phyloP scores from a whole-genome alignment of 2,888 invertebrate genomes.

The Erebia epiphron region DNA sequence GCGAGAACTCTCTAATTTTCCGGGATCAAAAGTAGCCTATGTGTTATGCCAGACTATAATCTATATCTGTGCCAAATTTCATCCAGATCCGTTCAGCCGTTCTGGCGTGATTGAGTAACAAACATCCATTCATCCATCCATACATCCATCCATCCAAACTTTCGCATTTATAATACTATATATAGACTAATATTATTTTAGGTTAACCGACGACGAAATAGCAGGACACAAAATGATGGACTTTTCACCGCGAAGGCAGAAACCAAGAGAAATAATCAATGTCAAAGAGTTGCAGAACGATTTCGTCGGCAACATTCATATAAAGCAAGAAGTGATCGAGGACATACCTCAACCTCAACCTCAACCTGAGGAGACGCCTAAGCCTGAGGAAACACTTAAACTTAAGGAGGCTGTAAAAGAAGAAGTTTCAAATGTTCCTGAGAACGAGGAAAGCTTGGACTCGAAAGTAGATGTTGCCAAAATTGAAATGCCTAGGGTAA shows the following conservation, averaged over 20 bases:
- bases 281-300: conserved; percentile 76
- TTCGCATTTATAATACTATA: too few species aligned
- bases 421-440: neutral
- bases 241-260: conserved; percentile 60
- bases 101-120: too few species aligned
- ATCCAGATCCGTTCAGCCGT: too few species aligned
- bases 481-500: conserved; percentile 26
- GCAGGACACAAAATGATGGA: conserved; percentile 48
- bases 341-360: neutral
- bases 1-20: too few species aligned
- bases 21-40: too few species aligned
- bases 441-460: neutral
- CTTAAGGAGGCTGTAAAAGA: conserved; percentile 2
- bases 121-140: too few species aligned
- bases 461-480: conserved; percentile 9
- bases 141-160: too few species aligned
- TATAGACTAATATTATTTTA: neutral
- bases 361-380: neutral
- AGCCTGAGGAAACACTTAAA: neutral
- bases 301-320: conserved; percentile 68
- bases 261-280: conserved; percentile 70
- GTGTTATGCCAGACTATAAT: too few species aligned
- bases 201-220: conserved; percentile 68
- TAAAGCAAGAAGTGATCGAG: conserved; percentile 62
- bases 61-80: too few species aligned